phyloP scores from a whole-genome alignment of 2,113 vertebrate species.

The Martes martes region DNA sequence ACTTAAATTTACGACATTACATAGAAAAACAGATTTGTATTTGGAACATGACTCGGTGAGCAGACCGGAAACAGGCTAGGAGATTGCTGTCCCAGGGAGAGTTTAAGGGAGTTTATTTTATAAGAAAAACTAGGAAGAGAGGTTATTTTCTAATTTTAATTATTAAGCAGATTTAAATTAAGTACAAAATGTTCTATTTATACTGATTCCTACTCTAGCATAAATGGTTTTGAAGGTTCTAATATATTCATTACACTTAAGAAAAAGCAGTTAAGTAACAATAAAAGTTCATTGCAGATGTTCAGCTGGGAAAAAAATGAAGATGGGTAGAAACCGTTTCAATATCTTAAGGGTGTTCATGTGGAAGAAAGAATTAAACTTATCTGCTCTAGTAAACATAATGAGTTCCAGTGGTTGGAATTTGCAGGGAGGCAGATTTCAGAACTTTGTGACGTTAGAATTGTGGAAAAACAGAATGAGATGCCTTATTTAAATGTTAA shows the following conservation, averaged over 20 bases:
- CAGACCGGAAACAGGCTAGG: not conserved
- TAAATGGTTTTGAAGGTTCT: slow-evolving; percentile 29
- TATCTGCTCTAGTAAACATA: slow-evolving; percentile 54
- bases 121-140: not conserved
- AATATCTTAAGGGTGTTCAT: slow-evolving; percentile 30
- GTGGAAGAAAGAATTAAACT: slow-evolving; percentile 61
- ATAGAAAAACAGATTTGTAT: not conserved
- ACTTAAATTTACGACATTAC: not conserved
- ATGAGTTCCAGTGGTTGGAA: not conserved
- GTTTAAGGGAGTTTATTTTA: not conserved
- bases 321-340: not conserved
- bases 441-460: slow-evolving; percentile 51
- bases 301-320: not conserved
- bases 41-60: not conserved
- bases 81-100: not conserved
- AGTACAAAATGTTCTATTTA: not conserved
- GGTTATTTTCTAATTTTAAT: slow-evolving; percentile 24
- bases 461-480: not conserved
- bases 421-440: slow-evolving; percentile 19
- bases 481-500: not conserved
- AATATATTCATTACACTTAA: slow-evolving; percentile 39
- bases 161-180: slow-evolving; percentile 23
- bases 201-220: not conserved
- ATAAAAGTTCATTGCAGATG: slow-evolving; percentile 23
- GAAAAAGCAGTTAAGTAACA: slow-evolving; percentile 26